Evolutionary conservation across 2,888 invertebrate species (phyloP).

Genomic region (Ecliptopera silaceata): DNA sequence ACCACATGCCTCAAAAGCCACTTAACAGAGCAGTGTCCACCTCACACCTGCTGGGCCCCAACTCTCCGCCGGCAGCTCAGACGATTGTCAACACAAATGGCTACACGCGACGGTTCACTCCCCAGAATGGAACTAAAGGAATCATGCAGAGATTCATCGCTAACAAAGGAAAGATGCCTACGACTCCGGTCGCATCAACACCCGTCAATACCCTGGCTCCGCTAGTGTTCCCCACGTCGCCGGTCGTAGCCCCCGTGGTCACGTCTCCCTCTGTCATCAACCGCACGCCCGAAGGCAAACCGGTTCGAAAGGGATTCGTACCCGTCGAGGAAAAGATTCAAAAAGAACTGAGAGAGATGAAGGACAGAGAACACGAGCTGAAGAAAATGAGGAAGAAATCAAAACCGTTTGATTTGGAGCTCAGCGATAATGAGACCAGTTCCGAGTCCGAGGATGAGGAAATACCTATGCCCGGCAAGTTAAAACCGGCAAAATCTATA

Average conservation of each 20-base stretch:
- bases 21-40: slow-evolving; percentile 75
- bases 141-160: slow-evolving; percentile 94
- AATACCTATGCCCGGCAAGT: slow-evolving; percentile 82
- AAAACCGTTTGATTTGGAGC: slow-evolving; percentile 84
- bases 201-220: slow-evolving; percentile 54
- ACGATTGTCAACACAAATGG: slow-evolving; percentile 73
- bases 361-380: slow-evolving; percentile 90
- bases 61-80: slow-evolving; percentile 63
- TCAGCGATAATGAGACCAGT: slow-evolving; percentile 83
- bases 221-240: slow-evolving; percentile 61
- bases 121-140: slow-evolving; percentile 87
- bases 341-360: slow-evolving; percentile 92
- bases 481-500: slow-evolving; percentile 86
- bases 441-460: slow-evolving; percentile 84
- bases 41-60: slow-evolving; percentile 70
- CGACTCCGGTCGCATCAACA: slow-evolving; percentile 55
- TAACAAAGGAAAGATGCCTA: slow-evolving; percentile 87
- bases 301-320: slow-evolving; percentile 89
- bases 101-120: slow-evolving; percentile 84
- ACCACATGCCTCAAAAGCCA: slow-evolving; percentile 56
- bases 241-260: slow-evolving; percentile 53
- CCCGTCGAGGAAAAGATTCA: slow-evolving; percentile 95
- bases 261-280: slow-evolving; percentile 61
- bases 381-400: slow-evolving; percentile 86
- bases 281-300: slow-evolving; percentile 84